These are phyloP conservation scores for Onychomys leucogaster DNA, from an alignment of 2,797 vertebrate species.

Conservation along the genomic window DNA sequence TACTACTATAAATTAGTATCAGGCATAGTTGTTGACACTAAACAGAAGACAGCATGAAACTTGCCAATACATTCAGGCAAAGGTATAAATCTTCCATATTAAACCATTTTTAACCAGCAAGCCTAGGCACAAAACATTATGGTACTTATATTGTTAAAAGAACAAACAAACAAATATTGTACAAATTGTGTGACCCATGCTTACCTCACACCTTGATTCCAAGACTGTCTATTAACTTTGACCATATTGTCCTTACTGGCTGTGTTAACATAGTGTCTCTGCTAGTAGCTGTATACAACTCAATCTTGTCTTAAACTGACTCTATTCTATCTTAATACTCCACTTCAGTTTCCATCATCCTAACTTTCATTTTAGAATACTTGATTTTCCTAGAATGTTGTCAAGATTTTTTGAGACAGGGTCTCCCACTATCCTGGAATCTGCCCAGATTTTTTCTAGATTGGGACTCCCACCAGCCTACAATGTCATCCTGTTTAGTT, in stretches of 20 bases:
- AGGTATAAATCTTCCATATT: not conserved
- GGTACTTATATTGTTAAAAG: not conserved
- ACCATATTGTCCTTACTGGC: not conserved
- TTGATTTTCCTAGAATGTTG: not conserved
- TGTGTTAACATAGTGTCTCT: not conserved
- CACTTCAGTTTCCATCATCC: not conserved
- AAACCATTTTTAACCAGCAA: not conserved
- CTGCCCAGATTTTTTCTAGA: too few species aligned
- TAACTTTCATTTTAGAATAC: not conserved
- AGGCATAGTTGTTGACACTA: not conserved
- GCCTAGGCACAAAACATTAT: not conserved
- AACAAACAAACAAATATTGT: not conserved
- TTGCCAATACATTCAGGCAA: not conserved
- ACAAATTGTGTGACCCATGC: not conserved
- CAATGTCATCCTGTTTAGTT: too few species aligned
- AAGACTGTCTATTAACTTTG: not conserved
- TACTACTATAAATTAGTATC: not conserved
- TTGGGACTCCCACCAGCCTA: too few species aligned
- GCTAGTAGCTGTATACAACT: not conserved
- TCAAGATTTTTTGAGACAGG: too few species aligned
- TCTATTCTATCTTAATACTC: not conserved
- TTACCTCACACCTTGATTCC: not conserved
- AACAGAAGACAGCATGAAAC: not conserved
- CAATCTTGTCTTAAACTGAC: not conserved
- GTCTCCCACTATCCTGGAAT: too few species aligned